Conservation (phyloP, 2,797 vertebrate species). For the Squalus acanthias region DNA sequence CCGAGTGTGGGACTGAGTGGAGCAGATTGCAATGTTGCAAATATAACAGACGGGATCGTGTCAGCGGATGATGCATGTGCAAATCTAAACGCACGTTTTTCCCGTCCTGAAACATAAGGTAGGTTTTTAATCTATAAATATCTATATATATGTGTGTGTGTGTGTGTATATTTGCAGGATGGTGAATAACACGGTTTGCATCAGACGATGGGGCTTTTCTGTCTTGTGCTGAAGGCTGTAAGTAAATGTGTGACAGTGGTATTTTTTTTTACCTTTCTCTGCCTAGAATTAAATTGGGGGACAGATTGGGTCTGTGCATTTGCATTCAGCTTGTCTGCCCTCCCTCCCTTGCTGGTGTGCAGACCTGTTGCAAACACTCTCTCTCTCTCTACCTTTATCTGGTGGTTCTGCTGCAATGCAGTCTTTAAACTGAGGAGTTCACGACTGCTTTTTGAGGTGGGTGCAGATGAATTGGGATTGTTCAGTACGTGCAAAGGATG, state of each 20-base stretch:
- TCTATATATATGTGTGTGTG: background rate
- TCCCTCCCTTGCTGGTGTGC: background rate
- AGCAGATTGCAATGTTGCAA: background rate
- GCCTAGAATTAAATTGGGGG: background rate
- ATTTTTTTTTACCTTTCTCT: background rate
- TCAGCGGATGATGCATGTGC: background rate
- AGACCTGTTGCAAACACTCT: background rate
- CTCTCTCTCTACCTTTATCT: background rate
- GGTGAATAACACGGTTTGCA: background rate
- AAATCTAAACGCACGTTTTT: background rate
- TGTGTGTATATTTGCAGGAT: background rate
- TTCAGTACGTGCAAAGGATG: background rate
- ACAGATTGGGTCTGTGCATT: background rate
- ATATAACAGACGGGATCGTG: too few species aligned
- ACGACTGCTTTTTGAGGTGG: background rate
- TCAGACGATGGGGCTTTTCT: background rate
- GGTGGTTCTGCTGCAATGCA: slow-evolving; percentile 1
- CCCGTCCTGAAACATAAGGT: background rate
- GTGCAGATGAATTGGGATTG: background rate
- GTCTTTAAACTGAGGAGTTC: background rate
- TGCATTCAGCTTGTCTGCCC: background rate
- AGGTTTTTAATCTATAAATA: background rate
- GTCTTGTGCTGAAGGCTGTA: background rate
- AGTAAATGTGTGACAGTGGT: background rate
- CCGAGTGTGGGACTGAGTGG: background rate